These are phyloP conservation scores for Patiria pectinifera DNA, from an alignment of 53 echinoderm and acorn worm genomes.

Conservation along the genomic window DNA sequence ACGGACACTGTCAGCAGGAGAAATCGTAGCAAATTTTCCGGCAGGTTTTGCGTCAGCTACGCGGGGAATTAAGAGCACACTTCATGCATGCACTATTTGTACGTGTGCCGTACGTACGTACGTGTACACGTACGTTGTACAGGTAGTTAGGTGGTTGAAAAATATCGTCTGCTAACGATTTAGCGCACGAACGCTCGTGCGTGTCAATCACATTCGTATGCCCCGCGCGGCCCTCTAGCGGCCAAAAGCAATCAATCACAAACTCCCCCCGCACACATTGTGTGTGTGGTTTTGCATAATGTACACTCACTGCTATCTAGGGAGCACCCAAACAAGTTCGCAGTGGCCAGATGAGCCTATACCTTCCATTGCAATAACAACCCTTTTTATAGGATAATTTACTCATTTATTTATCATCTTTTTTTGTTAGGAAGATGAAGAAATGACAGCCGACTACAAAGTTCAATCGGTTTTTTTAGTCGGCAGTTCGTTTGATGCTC, in stretches of 20 bases:
- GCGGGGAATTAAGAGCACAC: too few relatives aligned
- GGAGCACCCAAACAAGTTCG: too few relatives aligned
- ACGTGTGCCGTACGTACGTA: not conserved
- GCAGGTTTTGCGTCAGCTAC: too few relatives aligned
- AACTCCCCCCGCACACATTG: not conserved
- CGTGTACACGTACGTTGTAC: not conserved
- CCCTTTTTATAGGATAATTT: too few relatives aligned
- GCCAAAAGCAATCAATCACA: slow-evolving; percentile 34
- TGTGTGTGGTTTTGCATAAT: too few relatives aligned
- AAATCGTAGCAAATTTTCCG: not conserved
- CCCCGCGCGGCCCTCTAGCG: slow-evolving; percentile 61
- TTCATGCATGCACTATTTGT: too few relatives aligned
- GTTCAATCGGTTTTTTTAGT: not conserved
- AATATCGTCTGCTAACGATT: slow-evolving; percentile 48
- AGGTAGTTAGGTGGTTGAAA: not conserved
- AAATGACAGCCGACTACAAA: not conserved
- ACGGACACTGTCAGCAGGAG: not conserved
- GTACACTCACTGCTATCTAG: too few relatives aligned
- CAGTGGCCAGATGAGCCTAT: too few relatives aligned
- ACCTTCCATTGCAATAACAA: too few relatives aligned
- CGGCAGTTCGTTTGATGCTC: not conserved
- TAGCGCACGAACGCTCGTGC: slow-evolving; percentile 41
- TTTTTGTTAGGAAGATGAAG: not conserved
- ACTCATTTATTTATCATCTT: too few relatives aligned
- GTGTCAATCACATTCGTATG: slow-evolving; percentile 53